A percentile compares a stretch with the other conserved stretches of the same genome.
Evolutionary conservation across 2,113 vertebrate genomes (phyloP).

Genomic region (Corydoras sp.): DNA sequence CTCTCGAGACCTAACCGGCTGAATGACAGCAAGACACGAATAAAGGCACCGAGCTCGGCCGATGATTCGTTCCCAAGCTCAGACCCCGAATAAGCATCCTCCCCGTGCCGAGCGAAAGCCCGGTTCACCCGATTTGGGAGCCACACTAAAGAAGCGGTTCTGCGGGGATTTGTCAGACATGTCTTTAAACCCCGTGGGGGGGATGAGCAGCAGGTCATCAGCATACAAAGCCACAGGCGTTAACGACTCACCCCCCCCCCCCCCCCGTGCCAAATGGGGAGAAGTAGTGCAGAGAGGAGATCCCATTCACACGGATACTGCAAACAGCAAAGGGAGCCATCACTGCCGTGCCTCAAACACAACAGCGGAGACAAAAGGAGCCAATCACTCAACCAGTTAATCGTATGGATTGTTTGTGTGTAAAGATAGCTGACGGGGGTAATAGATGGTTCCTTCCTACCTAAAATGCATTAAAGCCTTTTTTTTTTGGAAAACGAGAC

Average conservation of each 20-base stretch:
- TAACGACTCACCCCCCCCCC: slow-evolving; percentile 51
- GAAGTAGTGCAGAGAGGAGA: slow-evolving; percentile 7
- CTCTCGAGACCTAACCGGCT: too few species aligned
- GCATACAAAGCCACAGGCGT: slow-evolving; percentile 56
- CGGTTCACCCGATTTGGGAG: slow-evolving; percentile 3
- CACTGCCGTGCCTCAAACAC: slow-evolving; percentile 49
- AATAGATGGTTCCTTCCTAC: slow-evolving; percentile 4
- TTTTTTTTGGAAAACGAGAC: too few species aligned
- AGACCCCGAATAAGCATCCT: slow-evolving; percentile 7
- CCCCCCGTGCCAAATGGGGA: slow-evolving; percentile 41
- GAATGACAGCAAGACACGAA: too few species aligned
- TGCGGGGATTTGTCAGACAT: slow-evolving; percentile 26
- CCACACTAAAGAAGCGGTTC: slow-evolving; percentile 1
- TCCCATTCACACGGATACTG: slow-evolving; percentile 56
- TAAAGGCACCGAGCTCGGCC: neutral
- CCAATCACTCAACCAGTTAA: slow-evolving; percentile 44
- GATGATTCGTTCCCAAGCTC: slow-evolving; percentile 4
- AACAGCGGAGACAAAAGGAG: slow-evolving; percentile 55
- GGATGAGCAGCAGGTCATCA: slow-evolving; percentile 30
- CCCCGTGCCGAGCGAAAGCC: neutral
- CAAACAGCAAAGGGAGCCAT: slow-evolving; percentile 43
- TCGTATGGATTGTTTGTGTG: slow-evolving; percentile 27
- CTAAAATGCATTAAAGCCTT: slow-evolving; percentile 12
- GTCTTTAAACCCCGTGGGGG: slow-evolving; percentile 20
- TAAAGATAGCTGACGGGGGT: slow-evolving; percentile 7